Base-by-base conservation (phyloP, 2,888 invertebrate species). In the Leptura quadrifasciata region DNA sequence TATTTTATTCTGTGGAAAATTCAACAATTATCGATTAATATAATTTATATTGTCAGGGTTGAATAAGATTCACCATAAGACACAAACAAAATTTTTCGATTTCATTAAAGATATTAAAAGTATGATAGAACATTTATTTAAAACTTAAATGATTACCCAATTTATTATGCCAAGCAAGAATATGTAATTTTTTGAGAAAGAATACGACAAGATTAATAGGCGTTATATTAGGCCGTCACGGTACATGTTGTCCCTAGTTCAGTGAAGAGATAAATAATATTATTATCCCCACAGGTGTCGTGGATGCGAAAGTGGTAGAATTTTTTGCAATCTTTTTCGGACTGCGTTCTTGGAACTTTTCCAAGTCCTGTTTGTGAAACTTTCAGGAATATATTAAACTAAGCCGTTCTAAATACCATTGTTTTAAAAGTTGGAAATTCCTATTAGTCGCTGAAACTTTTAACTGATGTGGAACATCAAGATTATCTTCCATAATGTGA, bases 281-380 rank as follows among this genome's bases (percentile, higher is more conserved):
- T 81, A 81, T 80, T 82, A 80, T 79, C 76, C 80, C 79, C 83
- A 78, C 83, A 83, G 82, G 83, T 83, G 81, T 79, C 79, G 78
- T 73, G 68, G 17, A 73, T 55, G 60, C 73, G 76, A 76, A 80
- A 80, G 80, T 79, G 67, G 72, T 74, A 72, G 76, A 72, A 79
- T 82, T 82, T 82, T 82, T 82, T 81, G 77, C 70, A 72, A 78
- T 79, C 76, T 80, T 75, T 81, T 74, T 72, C 74, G 61, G 69
- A 64, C 47, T 65, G 64, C 73, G 75, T 76, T 78, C 72, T 77
- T 80, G 79, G 80, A 82, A 83, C 72, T 79, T 79, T 78, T 81
- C 80, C 81, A 81, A 78, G 69, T 58, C 72, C 71, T 78, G 77
- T 80, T 79, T 74, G 77, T 67, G 69, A 79, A 78, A 72, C 68